Base-by-base conservation (phyloP, 1,140 invertebrate genomes). In the Heliconius hewitsoni region DNA sequence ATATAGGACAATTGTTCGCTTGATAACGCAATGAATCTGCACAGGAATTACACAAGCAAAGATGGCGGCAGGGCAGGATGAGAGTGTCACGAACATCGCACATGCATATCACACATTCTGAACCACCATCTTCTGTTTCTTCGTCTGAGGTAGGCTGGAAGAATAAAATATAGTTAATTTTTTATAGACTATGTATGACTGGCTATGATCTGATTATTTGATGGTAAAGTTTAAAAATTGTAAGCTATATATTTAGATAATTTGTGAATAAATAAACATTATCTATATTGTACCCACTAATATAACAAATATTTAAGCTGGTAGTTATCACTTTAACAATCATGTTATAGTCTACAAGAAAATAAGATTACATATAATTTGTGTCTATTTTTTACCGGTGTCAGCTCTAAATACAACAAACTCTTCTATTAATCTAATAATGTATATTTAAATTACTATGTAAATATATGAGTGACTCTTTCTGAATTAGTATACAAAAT, bases 101-200 rank as follows among this genome's bases (percentile, higher is more conserved):
- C 98, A 99, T 99, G 92, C 99, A 99, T 89, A 99, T 99, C 16
- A 99, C 99, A 95, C 99, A 99, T 95, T 99, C 99, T 13, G 98
- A 98, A 19, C 98, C 98, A 91, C 98, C 99, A 88, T 99, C 99
- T 89, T 99, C 99, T 3, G 97, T 96, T 82, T 99, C 98, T 87
- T 98, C 98, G 86, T 99, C 98, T 72, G 96, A 96, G 18, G 95
- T 96, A 80, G 95, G 95, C 95, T 97, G 92, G 74, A 80, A 46
- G 42, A 77, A 98, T 98, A 13, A 99, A 98, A 99, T 99, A 93
- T 99, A 99, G 91, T 99, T 18, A 18, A 6, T 18, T 52, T 52
- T 52, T 8, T 18, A 18, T 52, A 19, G 18, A 4, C 50, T 8
- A 52, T 18, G 50, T 18, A 52, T 52, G 50, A 52, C 42, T 46